phyloP scores from a whole-genome alignment of 2,888 invertebrate genomes.

The Athrips mouffetella region DNA sequence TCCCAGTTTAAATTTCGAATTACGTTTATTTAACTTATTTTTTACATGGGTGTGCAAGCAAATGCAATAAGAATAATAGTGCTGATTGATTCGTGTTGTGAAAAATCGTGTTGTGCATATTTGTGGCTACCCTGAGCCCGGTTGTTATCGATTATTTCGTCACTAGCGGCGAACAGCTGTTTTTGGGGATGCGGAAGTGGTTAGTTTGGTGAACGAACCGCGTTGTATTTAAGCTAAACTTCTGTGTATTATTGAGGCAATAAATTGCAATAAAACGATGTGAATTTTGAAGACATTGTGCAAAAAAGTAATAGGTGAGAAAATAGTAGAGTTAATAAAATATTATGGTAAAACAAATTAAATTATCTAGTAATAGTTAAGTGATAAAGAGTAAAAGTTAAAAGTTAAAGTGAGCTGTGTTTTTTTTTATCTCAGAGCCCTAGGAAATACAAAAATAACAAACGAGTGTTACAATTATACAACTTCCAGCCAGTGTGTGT shows the following conservation, averaged over 20 bases:
- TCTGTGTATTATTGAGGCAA: not conserved
- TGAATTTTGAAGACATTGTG: not conserved
- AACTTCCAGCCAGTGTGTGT: conserved; percentile 26
- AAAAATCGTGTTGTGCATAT: conserved; percentile 50
- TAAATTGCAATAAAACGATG: not conserved
- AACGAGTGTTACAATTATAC: too few species aligned
- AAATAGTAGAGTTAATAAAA: too few species aligned
- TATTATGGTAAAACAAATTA: too few species aligned
- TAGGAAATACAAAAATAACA: too few species aligned
- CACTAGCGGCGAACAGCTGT: conserved; percentile 66
- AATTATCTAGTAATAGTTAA: too few species aligned
- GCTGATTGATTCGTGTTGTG: conserved; percentile 53
- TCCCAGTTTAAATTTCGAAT: conserved; percentile 14
- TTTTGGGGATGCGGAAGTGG: conserved; percentile 53
- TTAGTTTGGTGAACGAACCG: conserved; percentile 31
- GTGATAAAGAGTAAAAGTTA: too few species aligned
- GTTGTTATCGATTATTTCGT: conserved; percentile 65
- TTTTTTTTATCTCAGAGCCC: too few species aligned
- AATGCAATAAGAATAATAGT: conserved; percentile 45
- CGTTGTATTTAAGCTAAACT: not conserved
- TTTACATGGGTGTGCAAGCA: conserved; percentile 32
- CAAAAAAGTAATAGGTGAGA: too few species aligned
- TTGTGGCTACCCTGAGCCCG: conserved; percentile 45
- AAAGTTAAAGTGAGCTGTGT: too few species aligned
- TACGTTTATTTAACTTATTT: conserved; percentile 25